A percentile compares a stretch with the other conserved stretches of the same genome.
Conservation (phyloP, 2,888 invertebrate genomes). For the Poecilobothrus nobilitatus region DNA sequence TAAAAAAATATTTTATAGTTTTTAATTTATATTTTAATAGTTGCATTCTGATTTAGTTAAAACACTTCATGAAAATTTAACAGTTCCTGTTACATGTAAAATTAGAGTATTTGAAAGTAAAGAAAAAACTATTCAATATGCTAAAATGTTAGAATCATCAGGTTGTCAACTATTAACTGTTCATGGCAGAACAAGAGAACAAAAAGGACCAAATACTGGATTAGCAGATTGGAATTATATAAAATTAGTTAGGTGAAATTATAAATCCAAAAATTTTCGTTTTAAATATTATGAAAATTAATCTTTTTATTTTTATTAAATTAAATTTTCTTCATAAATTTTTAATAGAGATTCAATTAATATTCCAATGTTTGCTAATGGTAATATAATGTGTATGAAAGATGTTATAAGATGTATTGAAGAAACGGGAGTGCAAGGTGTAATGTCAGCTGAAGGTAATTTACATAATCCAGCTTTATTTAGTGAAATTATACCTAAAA, state of each 20-base stretch:
- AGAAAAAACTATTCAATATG: conserved; percentile 81
- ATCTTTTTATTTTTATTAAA: conserved; percentile 10
- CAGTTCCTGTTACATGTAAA: conserved; percentile 93
- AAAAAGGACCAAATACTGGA: conserved; percentile 93
- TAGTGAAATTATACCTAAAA: conserved; percentile 63
- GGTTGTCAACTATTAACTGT: conserved; percentile 88
- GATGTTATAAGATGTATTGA: conserved; percentile 78
- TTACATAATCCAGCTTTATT: conserved; percentile 96
- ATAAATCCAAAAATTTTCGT: not conserved
- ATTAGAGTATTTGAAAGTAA: conserved; percentile 82
- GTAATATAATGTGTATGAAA: conserved; percentile 86
- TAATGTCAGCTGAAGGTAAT: conserved; percentile 92
- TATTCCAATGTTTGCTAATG: conserved; percentile 95
- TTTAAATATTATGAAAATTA: not conserved
- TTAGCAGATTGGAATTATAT: conserved; percentile 92
- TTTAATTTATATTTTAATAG: too few species aligned
- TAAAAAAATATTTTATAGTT: conserved; percentile 39
- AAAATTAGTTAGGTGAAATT: conserved; percentile 71
- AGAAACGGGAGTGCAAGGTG: conserved; percentile 76
- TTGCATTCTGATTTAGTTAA: conserved; percentile 54
- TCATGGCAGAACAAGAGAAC: conserved; percentile 91
- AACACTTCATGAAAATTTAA: conserved; percentile 58
- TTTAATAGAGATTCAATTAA: conserved; percentile 63
- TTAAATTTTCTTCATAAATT: too few species aligned
- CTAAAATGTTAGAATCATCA: conserved; percentile 87